Evolutionary conservation across 30 jellyfish, hydroid and myxozoan species (phyloP).

Genomic region (Pelagia noctiluca): DNA sequence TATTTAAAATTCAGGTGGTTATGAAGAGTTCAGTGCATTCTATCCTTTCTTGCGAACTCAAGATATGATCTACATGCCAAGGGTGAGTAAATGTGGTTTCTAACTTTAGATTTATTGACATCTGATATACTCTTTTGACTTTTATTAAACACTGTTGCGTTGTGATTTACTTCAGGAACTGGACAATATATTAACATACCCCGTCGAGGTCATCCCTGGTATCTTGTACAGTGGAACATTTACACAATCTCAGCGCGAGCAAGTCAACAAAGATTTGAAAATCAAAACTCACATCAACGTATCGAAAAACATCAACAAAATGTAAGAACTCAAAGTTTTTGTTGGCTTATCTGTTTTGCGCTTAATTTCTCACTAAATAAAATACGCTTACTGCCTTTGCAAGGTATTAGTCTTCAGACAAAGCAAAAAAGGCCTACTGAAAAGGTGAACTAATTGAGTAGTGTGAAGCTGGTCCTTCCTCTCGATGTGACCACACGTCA

Average conservation of each 20-base stretch:
- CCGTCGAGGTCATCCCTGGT: constrained; percentile 75
- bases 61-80: constrained; percentile 78
- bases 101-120: not conserved
- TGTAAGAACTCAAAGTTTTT: constrained; percentile 14
- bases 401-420: too few relatives aligned
- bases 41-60: constrained; percentile 94
- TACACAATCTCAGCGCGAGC: constrained; percentile 66
- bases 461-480: too few relatives aligned
- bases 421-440: too few relatives aligned
- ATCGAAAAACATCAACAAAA: constrained; percentile 39
- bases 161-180: constrained; percentile 47
- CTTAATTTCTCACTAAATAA: too few relatives aligned
- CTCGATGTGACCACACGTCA: too few relatives aligned
- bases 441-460: too few relatives aligned
- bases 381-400: too few relatives aligned
- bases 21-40: constrained; percentile 83
- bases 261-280: constrained; percentile 75
- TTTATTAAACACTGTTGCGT: not conserved
- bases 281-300: constrained; percentile 90
- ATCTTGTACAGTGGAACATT: constrained; percentile 73
- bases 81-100: constrained; percentile 30
- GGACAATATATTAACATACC: constrained; percentile 62
- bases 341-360: not conserved
- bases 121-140: not conserved
- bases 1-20: constrained; percentile 77